phyloP scores from a whole-genome alignment of 2,888 invertebrate genomes.

The Hermodice carunculata region DNA sequence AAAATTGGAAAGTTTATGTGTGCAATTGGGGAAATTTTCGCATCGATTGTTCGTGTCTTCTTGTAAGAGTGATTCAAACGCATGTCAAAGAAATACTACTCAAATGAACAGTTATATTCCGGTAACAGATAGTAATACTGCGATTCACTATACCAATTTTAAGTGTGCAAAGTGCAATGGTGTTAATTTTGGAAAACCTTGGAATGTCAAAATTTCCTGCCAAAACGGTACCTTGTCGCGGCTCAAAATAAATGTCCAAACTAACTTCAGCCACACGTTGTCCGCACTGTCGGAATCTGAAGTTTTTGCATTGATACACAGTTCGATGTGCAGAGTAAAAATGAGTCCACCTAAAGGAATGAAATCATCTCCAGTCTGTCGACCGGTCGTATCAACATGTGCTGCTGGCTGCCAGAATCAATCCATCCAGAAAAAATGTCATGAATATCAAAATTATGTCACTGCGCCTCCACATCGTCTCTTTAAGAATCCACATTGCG shows the following conservation, averaged over 20 bases:
- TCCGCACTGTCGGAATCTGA: neutral
- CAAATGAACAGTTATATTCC: too few species aligned
- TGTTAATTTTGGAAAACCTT: neutral
- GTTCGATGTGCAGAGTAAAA: neutral
- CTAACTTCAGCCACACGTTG: too few species aligned
- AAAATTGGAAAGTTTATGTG: too few species aligned
- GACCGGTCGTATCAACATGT: too few species aligned
- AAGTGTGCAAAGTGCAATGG: conserved; percentile 4
- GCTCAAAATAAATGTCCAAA: neutral
- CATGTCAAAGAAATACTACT: too few species aligned
- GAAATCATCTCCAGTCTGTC: too few species aligned
- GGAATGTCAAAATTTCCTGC: neutral
- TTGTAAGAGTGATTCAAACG: too few species aligned
- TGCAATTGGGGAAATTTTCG: too few species aligned
- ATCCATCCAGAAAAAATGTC: neutral
- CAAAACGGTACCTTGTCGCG: neutral
- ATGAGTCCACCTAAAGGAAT: neutral
- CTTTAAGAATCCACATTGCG: too few species aligned
- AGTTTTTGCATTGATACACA: too few species aligned
- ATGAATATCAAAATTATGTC: conserved; percentile 1
- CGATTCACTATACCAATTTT: neutral
- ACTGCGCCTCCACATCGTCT: too few species aligned
- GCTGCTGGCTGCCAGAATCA: neutral
- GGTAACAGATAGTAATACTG: neutral
- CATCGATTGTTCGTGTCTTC: too few species aligned